These are phyloP conservation scores for Haplochromis vanheusdeni DNA, from an alignment of 2,113 vertebrate species.

Conservation along the genomic window DNA sequence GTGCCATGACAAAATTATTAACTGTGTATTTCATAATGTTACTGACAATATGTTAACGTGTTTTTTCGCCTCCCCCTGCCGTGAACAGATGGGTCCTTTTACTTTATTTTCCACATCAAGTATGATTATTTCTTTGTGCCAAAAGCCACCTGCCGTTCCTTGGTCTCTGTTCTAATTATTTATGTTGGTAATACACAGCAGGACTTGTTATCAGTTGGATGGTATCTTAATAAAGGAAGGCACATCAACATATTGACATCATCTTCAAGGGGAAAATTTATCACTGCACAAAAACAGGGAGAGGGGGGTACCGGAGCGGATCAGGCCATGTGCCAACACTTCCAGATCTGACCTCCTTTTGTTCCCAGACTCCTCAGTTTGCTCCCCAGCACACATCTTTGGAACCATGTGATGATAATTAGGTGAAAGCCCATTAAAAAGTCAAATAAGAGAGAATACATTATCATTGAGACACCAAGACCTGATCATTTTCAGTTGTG, in stretches of 20 bases:
- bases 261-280: conserved; percentile 94
- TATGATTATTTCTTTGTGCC: conserved; percentile 98
- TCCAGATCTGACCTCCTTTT: conserved; percentile 80
- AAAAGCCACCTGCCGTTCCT: conserved; percentile 99
- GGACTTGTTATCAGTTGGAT: conserved; percentile 98
- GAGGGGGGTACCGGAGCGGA: conserved; percentile 48
- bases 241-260: conserved; percentile 99
- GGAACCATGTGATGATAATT: conserved; percentile 88
- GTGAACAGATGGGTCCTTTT: conserved; percentile 99
- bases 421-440: conserved; percentile 93
- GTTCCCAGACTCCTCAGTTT: conserved; percentile 60
- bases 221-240: conserved; percentile 98
- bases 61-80: conserved; percentile 85
- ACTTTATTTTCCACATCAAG: conserved; percentile 99
- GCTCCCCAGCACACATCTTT: conserved; percentile 70
- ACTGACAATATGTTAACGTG: conserved; percentile 99
- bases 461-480: conserved; percentile 81
- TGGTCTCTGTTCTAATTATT: conserved; percentile 99
- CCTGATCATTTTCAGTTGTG: conserved; percentile 70
- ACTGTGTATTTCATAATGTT: conserved; percentile 99
- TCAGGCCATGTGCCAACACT: conserved; percentile 79
- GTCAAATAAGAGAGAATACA: conserved; percentile 92
- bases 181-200: conserved; percentile 99
- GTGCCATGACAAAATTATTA: conserved; percentile 96
- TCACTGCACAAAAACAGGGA: conserved; percentile 46